Percentiles rank a stretch among this genome's conserved stretches.
phyloP scores from a whole-genome alignment of 2,888 invertebrate species.

The Drosophila pseudotakahashii region DNA sequence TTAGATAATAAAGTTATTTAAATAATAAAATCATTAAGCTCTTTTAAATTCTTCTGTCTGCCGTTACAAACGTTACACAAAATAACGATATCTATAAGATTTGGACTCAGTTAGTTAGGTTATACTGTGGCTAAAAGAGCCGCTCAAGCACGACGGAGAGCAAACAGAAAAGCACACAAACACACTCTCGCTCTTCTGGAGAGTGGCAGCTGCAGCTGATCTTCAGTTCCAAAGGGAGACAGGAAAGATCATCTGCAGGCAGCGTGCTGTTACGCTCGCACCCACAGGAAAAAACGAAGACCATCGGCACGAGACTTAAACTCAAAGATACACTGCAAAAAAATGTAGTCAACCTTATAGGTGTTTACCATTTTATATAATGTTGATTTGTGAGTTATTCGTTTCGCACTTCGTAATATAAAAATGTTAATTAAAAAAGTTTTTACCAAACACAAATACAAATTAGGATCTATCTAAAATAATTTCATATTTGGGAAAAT shows the following conservation, averaged over 20 bases:
- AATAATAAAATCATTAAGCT: too few relatives aligned
- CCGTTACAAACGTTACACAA: too few relatives aligned
- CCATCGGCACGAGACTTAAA: slow-evolving; percentile 69
- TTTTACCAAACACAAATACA: too few relatives aligned
- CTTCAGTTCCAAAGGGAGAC: slow-evolving; percentile 18
- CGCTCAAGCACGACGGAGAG: slow-evolving; percentile 56
- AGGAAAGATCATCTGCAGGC: slow-evolving; percentile 37
- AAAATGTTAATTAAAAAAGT: too few relatives aligned
- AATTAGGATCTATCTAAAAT: too few relatives aligned
- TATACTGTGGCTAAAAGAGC: slow-evolving; percentile 43
- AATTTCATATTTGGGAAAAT: too few relatives aligned
- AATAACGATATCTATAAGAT: too few relatives aligned
- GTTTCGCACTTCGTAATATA: not conserved
- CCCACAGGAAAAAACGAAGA: slow-evolving; percentile 52
- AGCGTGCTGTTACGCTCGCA: slow-evolving; percentile 53
- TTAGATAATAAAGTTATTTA: too few relatives aligned
- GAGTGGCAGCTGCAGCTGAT: slow-evolving; percentile 73
- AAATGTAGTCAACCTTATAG: not conserved
- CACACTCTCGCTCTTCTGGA: slow-evolving; percentile 40
- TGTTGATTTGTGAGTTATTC: not conserved
- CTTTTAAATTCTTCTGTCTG: too few relatives aligned
- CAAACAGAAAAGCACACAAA: slow-evolving; percentile 30
- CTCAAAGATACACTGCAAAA: not conserved
- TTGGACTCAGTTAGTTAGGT: slow-evolving; percentile 17
- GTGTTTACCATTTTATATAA: too few relatives aligned